A percentile compares a stretch with the other conserved stretches of the same genome.
phyloP scores from a whole-genome alignment of 2,888 invertebrate genomes.

The Lithophane leautieri region DNA sequence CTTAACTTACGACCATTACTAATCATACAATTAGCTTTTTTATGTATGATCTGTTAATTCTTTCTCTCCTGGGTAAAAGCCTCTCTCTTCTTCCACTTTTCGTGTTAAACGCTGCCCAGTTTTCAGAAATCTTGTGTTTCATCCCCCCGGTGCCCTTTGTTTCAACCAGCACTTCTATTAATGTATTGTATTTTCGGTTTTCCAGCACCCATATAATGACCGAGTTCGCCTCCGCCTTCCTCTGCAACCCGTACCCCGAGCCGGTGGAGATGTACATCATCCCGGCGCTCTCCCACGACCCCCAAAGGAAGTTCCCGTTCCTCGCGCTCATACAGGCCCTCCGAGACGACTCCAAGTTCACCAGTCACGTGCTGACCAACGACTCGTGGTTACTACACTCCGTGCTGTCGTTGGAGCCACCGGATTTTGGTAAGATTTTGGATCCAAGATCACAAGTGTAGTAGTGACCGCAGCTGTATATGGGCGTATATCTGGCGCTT shows the following conservation, averaged over 20 bases:
- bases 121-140: no score
- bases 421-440: constrained; percentile 91
- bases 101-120: no score
- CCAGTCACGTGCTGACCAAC: constrained; percentile 85
- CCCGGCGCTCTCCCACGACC: constrained; percentile 91
- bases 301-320: constrained; percentile 87
- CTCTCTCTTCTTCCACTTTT: no score
- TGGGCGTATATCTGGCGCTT: no score
- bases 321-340: constrained; percentile 86
- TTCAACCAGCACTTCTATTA: background rate
- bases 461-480: no score
- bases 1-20: background rate
- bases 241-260: constrained; percentile 92
- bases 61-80: no score
- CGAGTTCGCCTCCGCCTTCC: constrained; percentile 92
- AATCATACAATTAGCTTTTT: no score
- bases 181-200: constrained; percentile 32
- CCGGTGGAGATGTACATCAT: constrained; percentile 93
- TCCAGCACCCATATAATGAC: constrained; percentile 83
- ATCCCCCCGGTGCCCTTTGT: background rate
- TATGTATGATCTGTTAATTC: no score
- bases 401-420: constrained; percentile 92
- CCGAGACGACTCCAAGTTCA: constrained; percentile 80
- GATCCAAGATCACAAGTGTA: no score
- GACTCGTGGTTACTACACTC: constrained; percentile 93